Conservation (phyloP, 2,888 invertebrate genomes). For the Ariolimax columbianus region DNA sequence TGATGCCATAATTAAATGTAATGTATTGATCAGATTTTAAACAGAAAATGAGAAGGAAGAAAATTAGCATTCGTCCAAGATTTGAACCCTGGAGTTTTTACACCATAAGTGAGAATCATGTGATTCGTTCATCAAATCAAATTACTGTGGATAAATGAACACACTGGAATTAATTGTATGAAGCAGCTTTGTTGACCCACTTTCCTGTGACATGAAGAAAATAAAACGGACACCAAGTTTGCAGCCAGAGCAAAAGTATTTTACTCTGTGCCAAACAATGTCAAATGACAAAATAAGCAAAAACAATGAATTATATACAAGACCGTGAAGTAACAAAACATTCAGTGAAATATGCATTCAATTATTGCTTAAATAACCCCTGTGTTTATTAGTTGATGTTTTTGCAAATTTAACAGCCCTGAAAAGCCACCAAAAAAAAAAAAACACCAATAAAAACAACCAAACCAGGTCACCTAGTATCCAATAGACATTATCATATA, state of each 20-base stretch:
- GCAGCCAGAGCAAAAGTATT: not conserved
- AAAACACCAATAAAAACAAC: too few species aligned
- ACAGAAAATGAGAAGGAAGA: too few species aligned
- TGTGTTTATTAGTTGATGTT: not conserved
- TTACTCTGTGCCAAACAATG: not conserved
- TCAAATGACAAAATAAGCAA: not conserved
- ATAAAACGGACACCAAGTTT: slow-evolving; percentile 1
- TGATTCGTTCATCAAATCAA: too few species aligned
- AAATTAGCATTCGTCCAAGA: too few species aligned
- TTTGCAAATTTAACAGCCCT: slow-evolving; percentile 9
- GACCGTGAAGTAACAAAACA: not conserved
- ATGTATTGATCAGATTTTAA: too few species aligned
- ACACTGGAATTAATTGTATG: too few species aligned
- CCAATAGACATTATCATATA: not conserved
- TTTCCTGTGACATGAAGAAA: too few species aligned
- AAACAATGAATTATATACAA: not conserved
- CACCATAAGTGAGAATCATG: too few species aligned
- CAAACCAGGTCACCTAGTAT: not conserved
- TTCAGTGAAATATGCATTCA: not conserved
- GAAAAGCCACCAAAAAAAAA: not conserved
- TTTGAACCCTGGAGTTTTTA: too few species aligned
- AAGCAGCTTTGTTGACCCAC: too few species aligned
- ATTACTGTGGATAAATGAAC: too few species aligned
- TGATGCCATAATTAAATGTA: too few species aligned
- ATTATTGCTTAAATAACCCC: not conserved